These are phyloP conservation scores for Percopsis omiscomaycus DNA, from an alignment of 2,797 vertebrate genomes.

Conservation along the genomic window DNA sequence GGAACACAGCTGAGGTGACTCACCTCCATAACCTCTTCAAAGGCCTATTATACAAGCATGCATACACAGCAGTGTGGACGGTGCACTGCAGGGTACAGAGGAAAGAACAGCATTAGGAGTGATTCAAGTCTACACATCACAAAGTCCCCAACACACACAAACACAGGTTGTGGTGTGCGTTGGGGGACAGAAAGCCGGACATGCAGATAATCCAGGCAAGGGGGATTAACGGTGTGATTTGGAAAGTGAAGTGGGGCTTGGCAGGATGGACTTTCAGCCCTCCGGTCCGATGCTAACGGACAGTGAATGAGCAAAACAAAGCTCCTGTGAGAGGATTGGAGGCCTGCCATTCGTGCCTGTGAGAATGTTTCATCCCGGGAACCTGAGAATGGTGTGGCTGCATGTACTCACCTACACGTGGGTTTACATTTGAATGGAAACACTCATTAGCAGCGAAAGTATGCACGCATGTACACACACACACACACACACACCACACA, in stretches of 20 bases:
- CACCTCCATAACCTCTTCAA: too few relatives aligned
- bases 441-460: background rate
- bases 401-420: conserved; percentile 23
- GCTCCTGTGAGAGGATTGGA: conserved; percentile 64
- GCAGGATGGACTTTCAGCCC: conserved; percentile 51
- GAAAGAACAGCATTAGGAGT: background rate
- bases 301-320: conserved; percentile 66
- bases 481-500: background rate
- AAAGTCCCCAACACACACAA: conserved; percentile 12
- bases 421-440: background rate
- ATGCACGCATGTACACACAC: background rate
- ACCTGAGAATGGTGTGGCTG: conserved; percentile 50
- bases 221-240: conserved; percentile 63
- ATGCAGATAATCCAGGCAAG: conserved; percentile 51
- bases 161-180: conserved; percentile 1
- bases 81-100: too few relatives aligned
- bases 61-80: conserved; percentile 4
- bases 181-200: conserved; percentile 49
- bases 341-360: conserved; percentile 45
- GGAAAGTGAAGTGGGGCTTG: conserved; percentile 20
- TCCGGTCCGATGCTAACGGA: conserved; percentile 39
- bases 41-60: background rate
- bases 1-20: too few relatives aligned
- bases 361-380: conserved; percentile 43
- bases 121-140: conserved; percentile 28